A percentile compares a stretch with the other conserved stretches of the same genome.
Conservation (phyloP, 2,797 vertebrate genomes). For the Chloroceryle amazona region DNA sequence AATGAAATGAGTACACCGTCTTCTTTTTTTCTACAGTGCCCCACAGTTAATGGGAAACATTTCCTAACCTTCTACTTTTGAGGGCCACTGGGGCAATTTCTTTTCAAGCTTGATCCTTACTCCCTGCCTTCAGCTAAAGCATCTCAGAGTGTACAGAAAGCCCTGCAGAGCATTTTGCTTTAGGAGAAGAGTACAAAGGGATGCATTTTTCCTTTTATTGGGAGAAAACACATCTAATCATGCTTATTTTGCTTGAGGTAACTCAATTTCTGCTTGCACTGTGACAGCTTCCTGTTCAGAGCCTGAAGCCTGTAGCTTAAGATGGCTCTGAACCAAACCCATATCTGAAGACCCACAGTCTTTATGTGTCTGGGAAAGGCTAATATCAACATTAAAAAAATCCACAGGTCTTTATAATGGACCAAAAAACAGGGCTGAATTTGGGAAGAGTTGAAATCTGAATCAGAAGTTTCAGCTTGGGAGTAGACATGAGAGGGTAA, state of each 20-base stretch:
- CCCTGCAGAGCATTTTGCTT: neutral
- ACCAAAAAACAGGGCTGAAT: neutral
- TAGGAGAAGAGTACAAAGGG: neutral
- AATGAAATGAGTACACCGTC: neutral
- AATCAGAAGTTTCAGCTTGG: neutral
- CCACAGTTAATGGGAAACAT: neutral
- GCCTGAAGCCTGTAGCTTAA: neutral
- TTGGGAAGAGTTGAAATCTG: neutral
- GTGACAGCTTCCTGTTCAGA: neutral
- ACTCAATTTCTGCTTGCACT: neutral
- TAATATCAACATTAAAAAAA: neutral
- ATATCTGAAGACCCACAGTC: neutral
- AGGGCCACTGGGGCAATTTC: neutral
- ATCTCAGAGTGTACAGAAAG: neutral
- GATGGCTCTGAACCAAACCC: neutral
- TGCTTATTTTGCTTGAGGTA: slow-evolving; percentile 21
- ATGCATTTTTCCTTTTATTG: slow-evolving; percentile 6
- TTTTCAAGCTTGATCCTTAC: neutral
- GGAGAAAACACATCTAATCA: slow-evolving; percentile 3
- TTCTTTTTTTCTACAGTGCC: neutral
- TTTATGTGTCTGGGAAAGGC: neutral
- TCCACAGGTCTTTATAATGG: neutral
- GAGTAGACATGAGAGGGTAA: neutral
- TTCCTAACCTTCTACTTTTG: neutral
- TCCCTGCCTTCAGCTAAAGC: neutral